Base-by-base conservation (phyloP, 2,113 vertebrate genomes). In the Sylvia atricapilla region DNA sequence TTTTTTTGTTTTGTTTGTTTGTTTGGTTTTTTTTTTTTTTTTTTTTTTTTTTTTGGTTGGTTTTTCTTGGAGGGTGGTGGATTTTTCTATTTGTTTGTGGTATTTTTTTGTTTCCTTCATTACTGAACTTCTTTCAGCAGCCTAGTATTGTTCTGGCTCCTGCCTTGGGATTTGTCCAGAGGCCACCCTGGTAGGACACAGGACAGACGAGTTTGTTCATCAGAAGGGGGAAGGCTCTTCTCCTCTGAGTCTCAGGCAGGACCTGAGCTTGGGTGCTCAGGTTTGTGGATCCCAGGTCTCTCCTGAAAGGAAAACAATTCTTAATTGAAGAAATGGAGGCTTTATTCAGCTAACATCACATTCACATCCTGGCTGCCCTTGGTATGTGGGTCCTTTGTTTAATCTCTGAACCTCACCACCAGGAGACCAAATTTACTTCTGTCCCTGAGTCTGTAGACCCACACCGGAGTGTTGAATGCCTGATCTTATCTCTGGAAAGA, bases 381-480 rank as follows among this genome's bases (percentile, higher is more conserved):
- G 19, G 30, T 72, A 1, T 72, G 11, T 24, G 60, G 7, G 2
- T 75, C 13, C 47, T 81, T 39, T 33, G 27, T 30, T 87, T 64
- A 47, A 25, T 60, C 44, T 87, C 30, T 72, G 33, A 52, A 47
- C 56, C 15, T 63, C 56, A n/a, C 10, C 43, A 39, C 49, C 30
- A 68, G 43, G 15, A 62, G 19, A 64, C 37, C 4, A 22, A 37
- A 8, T 72, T 91, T 75, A 22, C 39, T 56, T 4, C 1, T 64
- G 30, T 44, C 30, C 87, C 50, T 72, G 55, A 68, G 60, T 75
- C 46, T 60, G 28, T 14, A 11, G 6, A 69, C 17, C 24, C 37
- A 37, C 0, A 0, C 13, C 60, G 49, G 28, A 13, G 41, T 82
- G 20, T 60, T 72, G 20, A 15, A 59, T 7, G 3, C 2, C 28